phyloP scores from a whole-genome alignment of 2,888 invertebrate species.

The Oxystoma pomonae region DNA sequence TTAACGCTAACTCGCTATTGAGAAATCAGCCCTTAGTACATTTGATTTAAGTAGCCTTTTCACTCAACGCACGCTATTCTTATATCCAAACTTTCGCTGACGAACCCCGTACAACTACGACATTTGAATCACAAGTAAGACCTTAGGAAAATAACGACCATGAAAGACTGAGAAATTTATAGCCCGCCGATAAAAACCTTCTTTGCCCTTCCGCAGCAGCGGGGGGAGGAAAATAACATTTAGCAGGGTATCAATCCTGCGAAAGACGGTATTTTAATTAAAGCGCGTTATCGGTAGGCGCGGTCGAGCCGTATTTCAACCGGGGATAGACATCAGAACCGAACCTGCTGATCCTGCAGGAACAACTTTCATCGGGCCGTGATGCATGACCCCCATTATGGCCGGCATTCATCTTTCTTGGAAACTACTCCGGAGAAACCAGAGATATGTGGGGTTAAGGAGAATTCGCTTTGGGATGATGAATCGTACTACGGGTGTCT shows the following conservation, averaged over 20 bases:
- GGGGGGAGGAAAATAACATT: neutral
- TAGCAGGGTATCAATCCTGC: conserved; percentile 46
- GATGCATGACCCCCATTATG: conserved; percentile 46
- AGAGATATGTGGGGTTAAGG: no score
- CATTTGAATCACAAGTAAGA: no score
- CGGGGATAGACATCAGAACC: conserved; percentile 39
- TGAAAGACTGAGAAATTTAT: neutral
- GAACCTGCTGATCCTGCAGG: conserved; percentile 48
- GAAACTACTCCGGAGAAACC: no score
- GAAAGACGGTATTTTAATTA: conserved; percentile 52
- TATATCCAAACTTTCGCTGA: no score
- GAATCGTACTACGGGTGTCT: no score
- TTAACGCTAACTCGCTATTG: no score
- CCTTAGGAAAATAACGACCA: no score
- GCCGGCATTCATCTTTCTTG: conserved; percentile 22
- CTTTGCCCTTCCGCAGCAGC: neutral
- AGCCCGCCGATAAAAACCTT: neutral
- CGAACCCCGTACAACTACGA: no score
- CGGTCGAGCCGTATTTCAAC: conserved; percentile 49
- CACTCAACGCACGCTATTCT: no score
- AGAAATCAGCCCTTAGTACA: no score
- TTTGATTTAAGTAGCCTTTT: no score
- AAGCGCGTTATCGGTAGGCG: conserved; percentile 52
- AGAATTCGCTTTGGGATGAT: no score
- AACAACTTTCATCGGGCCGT: conserved; percentile 49